A percentile compares a stretch with the other conserved stretches of the same genome.
Conservation (phyloP, 2,797 vertebrate species). For the Tragopan temminckii region DNA sequence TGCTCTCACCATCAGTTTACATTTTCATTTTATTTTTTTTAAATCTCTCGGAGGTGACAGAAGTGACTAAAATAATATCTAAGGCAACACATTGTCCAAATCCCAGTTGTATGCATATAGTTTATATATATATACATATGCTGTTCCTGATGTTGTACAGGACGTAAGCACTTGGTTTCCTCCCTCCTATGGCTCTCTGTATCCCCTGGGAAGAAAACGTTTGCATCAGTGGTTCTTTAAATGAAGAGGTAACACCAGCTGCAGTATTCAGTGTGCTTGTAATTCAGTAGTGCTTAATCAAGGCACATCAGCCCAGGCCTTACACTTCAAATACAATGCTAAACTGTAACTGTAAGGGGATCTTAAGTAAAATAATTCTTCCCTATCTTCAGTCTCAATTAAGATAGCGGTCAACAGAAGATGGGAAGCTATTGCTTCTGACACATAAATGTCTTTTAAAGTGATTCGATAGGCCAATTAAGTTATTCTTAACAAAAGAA, state of each 20-base stretch:
- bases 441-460: constrained; percentile 14
- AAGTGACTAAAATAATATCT: not conserved
- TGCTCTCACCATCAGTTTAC: not conserved
- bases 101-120: no score
- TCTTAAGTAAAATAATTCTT: constrained; percentile 23
- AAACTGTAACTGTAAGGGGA: constrained; percentile 11
- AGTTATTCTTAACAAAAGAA: not conserved
- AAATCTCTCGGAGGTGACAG: not conserved
- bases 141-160: no score
- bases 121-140: no score
- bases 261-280: not conserved
- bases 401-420: not conserved
- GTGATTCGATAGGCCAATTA: not conserved
- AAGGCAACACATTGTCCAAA: not conserved
- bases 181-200: no score
- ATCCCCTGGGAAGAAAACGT: no score
- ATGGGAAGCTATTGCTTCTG: constrained; percentile 3
- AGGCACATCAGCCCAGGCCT: not conserved
- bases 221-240: not conserved
- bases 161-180: no score
- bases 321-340: not conserved
- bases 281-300: constrained; percentile 19
- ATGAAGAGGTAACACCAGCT: not conserved
- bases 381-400: not conserved
- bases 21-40: not conserved